These are phyloP conservation scores for Umimayanthus kanabou DNA, from an alignment of 92 coral and sea anemone species.

Conservation along the genomic window DNA sequence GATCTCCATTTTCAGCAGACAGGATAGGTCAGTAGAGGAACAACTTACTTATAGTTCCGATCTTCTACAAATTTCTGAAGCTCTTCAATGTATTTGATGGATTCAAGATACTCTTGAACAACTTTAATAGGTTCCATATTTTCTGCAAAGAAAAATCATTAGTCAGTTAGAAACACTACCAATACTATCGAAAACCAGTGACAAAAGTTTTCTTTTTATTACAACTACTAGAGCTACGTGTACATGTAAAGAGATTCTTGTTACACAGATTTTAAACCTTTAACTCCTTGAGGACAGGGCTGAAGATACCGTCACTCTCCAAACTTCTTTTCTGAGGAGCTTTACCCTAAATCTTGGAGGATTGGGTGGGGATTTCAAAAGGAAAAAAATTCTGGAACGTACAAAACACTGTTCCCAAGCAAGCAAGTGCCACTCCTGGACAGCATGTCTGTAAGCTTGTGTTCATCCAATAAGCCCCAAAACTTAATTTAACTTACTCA, in stretches of 20 bases:
- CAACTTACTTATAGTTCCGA: constrained; percentile 88
- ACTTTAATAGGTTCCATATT: constrained; percentile 75
- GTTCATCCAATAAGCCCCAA: no score
- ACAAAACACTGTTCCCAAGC: no score
- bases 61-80: constrained; percentile 96
- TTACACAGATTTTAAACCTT: background rate
- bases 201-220: background rate
- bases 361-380: no score
- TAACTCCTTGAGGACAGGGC: background rate
- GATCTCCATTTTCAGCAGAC: no score
- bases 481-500: no score
- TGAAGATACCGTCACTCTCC: no score
- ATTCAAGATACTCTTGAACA: constrained; percentile 83
- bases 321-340: no score
- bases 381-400: no score
- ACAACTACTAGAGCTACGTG: background rate
- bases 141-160: constrained; percentile 36
- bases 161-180: background rate
- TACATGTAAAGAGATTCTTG: background rate
- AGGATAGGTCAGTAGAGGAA: no score
- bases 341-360: no score
- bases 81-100: constrained; percentile 96
- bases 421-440: no score
- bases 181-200: background rate
- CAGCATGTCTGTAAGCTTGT: no score